Base-by-base conservation (phyloP, 2,797 vertebrate species). In the Synanceia verrucosa region DNA sequence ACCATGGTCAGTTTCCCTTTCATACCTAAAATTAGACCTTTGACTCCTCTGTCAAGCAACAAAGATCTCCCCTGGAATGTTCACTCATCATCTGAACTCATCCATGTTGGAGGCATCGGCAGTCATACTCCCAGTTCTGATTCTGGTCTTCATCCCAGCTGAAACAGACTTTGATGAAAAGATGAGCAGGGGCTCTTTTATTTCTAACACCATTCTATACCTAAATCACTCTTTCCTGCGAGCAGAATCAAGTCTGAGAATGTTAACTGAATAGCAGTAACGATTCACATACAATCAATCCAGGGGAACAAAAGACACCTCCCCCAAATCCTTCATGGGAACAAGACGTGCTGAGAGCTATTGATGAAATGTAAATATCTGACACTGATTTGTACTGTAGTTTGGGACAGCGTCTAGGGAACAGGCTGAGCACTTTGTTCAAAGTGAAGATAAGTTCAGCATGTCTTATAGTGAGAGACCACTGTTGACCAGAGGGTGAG, bases 11-110 rank as follows among this genome's bases (percentile, higher is more conserved):
- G 59, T n/a, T 70, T 62, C 21, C 55, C 26, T 68, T 44, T 61
- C 37, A 34, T 19, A 31, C 55, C 62, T 81, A 72, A 81, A 81
- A 79, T 78, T 74, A 78, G 64, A 74, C 58, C 57, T 65, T 50
- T 55, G 34, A 50, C 63, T 74, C 31, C 28, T 50, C 67, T 78
- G 81, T 70, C 78, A 73, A 74, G 43, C 53, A 44, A 63, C n/a
- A 43, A 58, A 70, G 56, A 66, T 73, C 64, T 62, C 72, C 83
- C 71, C 58, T 47, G 70, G 70, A 78, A 81, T 37, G 44, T 29
- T 11, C 29, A 3, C 26, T 48, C 53, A 57, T 81, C 78, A 76
- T 68, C 58, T 63, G 62, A 59, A 68, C 68, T 69, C 59, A 75
- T 70, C 65, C 48, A 55, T 16, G 70, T 50, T 66, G 43, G 36